Evolutionary conservation across 2,888 invertebrate genomes (phyloP), one percentile per base, ranked within the genome.

Genomic region (Lasioglossum zephyrum): DNA sequence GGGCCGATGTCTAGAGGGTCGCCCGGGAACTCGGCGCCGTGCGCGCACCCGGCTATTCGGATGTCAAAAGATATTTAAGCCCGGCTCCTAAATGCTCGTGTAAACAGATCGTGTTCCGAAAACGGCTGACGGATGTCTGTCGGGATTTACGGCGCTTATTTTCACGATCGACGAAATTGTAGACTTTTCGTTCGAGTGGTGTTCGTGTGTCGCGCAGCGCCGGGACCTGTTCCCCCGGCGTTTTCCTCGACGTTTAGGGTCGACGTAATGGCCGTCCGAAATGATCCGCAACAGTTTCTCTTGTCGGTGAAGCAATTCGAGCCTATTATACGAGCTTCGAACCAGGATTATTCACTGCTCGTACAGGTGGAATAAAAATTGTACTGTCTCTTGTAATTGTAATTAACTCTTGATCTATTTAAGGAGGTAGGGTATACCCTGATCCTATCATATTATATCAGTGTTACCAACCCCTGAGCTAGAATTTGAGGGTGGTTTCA

Each of bases 21-120:
- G 60, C 84, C 47, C n/a, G 57, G 60, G 44, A 72, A 76, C 63
- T 81, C 79, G 44, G 73, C 47, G 11, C 39, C 73, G 77, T 18
- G 78, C 73, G 77, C n/a, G 78, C 73, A 77, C 73, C 72, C 70
- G 79, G 70, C 78, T 73, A 53, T 80, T 84, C 83, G 79, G 49
- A 73, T 78, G 88, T 87, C 84, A 80, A 81, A 79, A 84, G 86
- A 87, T 87, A 90, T 86, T 91, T 89, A 84, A 88, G 79, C 53
- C 73, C 57, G 60, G 44, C 82, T 76, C 76, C 82, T 86, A 85
- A 91, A 84, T 75, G 75, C 66, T 73, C 81, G 77, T 82, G 88
- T 88, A 86, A 90, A 91, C 89, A 86, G 84, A 86, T 87, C 85
- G 80, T 81, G 73, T 81, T 81, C 73, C 77, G 63, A 87, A 76